Base-by-base conservation (phyloP, 2,113 vertebrate genomes). In the Noctilio leporinus region DNA sequence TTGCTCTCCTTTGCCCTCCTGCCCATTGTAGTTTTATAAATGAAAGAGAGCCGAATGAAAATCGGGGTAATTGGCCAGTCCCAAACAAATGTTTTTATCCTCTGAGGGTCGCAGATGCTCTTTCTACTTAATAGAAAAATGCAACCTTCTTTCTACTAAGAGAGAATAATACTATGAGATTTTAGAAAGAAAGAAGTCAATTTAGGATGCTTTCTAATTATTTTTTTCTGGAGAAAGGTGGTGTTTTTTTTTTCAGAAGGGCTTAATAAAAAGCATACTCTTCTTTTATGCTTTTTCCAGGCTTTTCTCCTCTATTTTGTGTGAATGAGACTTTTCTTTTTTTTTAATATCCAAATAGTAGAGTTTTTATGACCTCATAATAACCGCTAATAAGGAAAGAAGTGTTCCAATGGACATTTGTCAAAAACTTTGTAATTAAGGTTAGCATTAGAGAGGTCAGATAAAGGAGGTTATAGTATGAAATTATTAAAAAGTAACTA, bases 91-190 rank as follows among this genome's bases (percentile, higher is more conserved):
- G 0, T 51, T 35, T 82, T 65, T 62, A 24, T 78, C 5, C 40
- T 45, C 45, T 72, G 22, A 89, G 49, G 19, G 8, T 53, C 38
- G 59, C 38, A 17, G 77, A 91, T 86, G 82, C 24, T 93, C 49
- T 51, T 0, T 76, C 16, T 94, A 22, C 53, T 83, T 91, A 67
- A 73, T 86, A 17, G 47, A 76, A 84, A 24, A 80, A 28, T 57
- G 47, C 38, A 2, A 47, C 64, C 24, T 89, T 95, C 8, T 33
- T 70, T 57, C 16, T 59, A 38, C 35, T 86, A 57, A 53, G 93
- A 89, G 81, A n/a, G 16, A 91, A 92, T 87, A 84, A 33, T 70
- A 65, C 73, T 83, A 47, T 80, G 19, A 91, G 40, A 20, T 95
- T 62, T 77, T 89, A 53, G 38, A 76, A 81, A 73, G n/a, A 89